phyloP scores from a whole-genome alignment of 2,888 invertebrate species.

The Chaitophorus viminalis region DNA sequence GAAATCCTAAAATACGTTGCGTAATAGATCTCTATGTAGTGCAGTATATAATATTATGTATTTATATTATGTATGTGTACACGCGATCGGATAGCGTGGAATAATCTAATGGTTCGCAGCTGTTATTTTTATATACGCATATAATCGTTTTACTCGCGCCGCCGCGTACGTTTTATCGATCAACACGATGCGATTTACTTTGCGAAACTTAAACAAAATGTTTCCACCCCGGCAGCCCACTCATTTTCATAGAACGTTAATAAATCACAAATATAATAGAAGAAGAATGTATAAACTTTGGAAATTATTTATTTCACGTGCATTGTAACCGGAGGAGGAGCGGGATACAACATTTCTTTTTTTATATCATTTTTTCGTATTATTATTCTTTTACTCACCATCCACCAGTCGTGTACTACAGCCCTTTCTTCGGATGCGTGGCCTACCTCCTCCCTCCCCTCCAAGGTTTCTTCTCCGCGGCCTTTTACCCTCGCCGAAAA shows the following conservation, averaged over 20 bases:
- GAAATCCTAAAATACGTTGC: not conserved
- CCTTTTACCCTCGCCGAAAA: slow-evolving; percentile 42
- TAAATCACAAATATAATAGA: slow-evolving; percentile 45
- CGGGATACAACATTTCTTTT: slow-evolving; percentile 40
- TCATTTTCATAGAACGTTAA: not conserved
- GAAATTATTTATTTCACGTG: slow-evolving; percentile 45
- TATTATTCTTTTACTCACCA: not conserved
- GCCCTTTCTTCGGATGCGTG: slow-evolving; percentile 44
- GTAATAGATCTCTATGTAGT: not conserved
- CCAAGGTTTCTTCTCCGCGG: slow-evolving; percentile 22
- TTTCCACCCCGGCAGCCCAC: not conserved
- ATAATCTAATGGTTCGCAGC: not conserved
- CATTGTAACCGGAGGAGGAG: slow-evolving; percentile 44
- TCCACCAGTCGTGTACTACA: not conserved
- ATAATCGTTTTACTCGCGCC: not conserved
- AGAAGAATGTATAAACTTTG: slow-evolving; percentile 29
- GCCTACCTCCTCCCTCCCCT: too few species aligned
- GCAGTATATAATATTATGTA: not conserved
- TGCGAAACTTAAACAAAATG: not conserved
- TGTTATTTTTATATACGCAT: not conserved
- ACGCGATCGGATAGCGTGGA: not conserved
- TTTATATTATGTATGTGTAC: not conserved
- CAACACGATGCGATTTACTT: slow-evolving; percentile 7
- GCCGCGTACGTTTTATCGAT: not conserved
- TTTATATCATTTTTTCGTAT: not conserved